A percentile compares a stretch with the other conserved stretches of the same genome.
phyloP scores from a whole-genome alignment of 2,113 vertebrate genomes.

The Arvicanthis niloticus region DNA sequence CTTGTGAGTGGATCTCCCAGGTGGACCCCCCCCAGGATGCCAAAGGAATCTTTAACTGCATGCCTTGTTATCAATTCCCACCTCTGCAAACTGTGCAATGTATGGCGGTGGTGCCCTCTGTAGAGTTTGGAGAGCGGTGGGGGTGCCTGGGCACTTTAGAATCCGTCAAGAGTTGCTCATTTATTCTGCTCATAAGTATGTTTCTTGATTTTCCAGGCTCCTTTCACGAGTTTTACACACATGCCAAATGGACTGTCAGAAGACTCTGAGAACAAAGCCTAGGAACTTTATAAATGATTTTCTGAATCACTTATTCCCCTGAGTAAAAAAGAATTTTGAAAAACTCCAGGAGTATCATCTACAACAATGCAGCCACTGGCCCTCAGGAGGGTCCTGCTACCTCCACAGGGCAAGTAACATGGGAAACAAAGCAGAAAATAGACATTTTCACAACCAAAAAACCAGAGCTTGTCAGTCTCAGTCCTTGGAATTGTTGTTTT shows the following conservation, averaged over 20 bases:
- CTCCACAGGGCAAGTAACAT: background rate
- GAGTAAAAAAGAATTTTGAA: background rate
- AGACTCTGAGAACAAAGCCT: background rate
- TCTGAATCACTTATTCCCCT: background rate
- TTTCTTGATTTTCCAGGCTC: background rate
- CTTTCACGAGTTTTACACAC: background rate
- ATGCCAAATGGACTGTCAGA: background rate
- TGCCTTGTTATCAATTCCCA: background rate
- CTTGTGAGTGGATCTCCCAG: background rate
- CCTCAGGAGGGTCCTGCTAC: background rate
- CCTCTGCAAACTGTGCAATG: background rate
- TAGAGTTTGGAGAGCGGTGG: background rate
- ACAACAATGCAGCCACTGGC: background rate
- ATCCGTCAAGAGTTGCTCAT: background rate
- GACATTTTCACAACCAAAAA: background rate
- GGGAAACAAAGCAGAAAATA: background rate
- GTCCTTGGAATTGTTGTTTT: background rate
- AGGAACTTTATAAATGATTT: background rate
- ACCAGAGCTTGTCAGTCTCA: background rate
- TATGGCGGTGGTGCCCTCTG: background rate
- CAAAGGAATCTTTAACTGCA: background rate
- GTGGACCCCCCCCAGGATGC: background rate
- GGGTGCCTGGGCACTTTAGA: background rate
- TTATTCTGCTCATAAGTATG: slow-evolving; percentile 1
- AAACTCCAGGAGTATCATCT: background rate